Percentiles rank a stretch among this genome's conserved stretches.
Conservation (phyloP, 1,140 invertebrate genomes). For the Zaprionus capensis region DNA sequence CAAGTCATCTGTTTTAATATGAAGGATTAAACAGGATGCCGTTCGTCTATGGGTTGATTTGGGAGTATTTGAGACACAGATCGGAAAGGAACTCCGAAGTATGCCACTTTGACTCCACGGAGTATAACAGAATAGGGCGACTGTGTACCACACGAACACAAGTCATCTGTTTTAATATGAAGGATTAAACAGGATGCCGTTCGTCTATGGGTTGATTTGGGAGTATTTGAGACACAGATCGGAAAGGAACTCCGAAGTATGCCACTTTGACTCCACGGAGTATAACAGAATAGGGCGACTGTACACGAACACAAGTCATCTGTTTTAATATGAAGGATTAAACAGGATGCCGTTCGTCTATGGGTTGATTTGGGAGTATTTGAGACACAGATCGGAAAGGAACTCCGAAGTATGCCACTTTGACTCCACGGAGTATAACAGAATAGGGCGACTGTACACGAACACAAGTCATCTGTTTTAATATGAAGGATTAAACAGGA, state of each 20-base stretch:
- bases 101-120: conserved; percentile 63
- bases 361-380: conserved; percentile 54
- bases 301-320: conserved; percentile 62
- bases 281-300: not conserved
- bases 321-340: conserved; percentile 51
- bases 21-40: conserved; percentile 35
- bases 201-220: conserved; percentile 45
- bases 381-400: conserved; percentile 46
- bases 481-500: conserved; percentile 36
- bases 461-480: conserved; percentile 62
- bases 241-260: conserved; percentile 27
- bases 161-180: conserved; percentile 58
- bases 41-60: conserved; percentile 33
- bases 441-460: conserved; percentile 25
- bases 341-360: conserved; percentile 61
- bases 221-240: conserved; percentile 62
- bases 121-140: not conserved
- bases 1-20: conserved; percentile 46
- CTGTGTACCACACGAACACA: conserved; percentile 59
- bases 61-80: conserved; percentile 67
- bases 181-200: conserved; percentile 61
- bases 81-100: conserved; percentile 13
- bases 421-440: conserved; percentile 19
- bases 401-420: conserved; percentile 28
- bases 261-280: conserved; percentile 57